Conservation (phyloP, 2,888 invertebrate genomes). For the Marronus borbonicus region DNA sequence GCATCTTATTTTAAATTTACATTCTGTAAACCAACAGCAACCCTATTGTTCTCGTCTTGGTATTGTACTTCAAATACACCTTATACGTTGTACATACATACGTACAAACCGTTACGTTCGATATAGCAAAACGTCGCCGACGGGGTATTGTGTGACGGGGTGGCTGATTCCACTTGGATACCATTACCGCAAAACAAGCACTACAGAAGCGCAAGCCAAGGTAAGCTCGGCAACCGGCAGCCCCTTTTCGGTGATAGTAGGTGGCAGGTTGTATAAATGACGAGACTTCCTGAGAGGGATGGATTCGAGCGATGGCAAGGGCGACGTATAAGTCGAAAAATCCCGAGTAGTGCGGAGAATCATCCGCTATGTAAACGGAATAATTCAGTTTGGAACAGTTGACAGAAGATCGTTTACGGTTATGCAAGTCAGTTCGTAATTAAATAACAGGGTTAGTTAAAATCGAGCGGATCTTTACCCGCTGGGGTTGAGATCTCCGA, state of each 20-base stretch:
- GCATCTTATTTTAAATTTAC: too few relatives aligned
- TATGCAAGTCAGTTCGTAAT: background rate
- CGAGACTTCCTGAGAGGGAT: background rate
- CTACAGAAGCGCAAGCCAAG: background rate
- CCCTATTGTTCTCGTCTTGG: too few relatives aligned
- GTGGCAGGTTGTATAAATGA: constrained; percentile 11
- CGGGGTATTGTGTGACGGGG: constrained; percentile 21
- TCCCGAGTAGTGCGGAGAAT: constrained; percentile 8
- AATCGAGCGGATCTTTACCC: too few relatives aligned
- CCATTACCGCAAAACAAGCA: constrained; percentile 30
- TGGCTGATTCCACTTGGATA: constrained; percentile 11
- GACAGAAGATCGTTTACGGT: too few relatives aligned
- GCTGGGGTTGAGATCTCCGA: too few relatives aligned
- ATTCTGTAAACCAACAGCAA: too few relatives aligned
- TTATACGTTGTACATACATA: too few relatives aligned
- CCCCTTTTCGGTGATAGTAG: background rate
- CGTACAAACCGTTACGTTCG: background rate
- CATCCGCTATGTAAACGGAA: constrained; percentile 31
- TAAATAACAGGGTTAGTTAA: too few relatives aligned
- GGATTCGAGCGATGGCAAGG: background rate
- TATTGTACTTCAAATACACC: too few relatives aligned
- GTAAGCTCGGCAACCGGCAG: background rate
- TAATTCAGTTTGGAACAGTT: constrained; percentile 11
- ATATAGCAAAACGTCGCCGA: constrained; percentile 36
- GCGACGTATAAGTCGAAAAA: constrained; percentile 18